Conservation (phyloP, 2,888 invertebrate species). For the Brenthis hecate region DNA sequence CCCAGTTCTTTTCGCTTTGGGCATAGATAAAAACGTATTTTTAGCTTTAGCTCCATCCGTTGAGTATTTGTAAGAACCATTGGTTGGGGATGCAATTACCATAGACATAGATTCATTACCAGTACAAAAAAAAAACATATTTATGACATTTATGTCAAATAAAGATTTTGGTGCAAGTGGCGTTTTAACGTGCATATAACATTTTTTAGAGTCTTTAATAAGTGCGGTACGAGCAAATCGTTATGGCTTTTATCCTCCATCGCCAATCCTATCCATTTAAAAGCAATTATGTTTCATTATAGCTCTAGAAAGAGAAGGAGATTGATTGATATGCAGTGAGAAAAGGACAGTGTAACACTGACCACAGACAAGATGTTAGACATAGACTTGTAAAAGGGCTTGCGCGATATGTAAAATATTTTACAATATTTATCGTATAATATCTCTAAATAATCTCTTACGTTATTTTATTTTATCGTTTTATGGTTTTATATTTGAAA, state of each 20-base stretch:
- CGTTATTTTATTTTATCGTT: no score
- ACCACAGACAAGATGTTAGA: conserved; percentile 53
- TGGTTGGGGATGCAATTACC: no score
- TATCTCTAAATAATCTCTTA: no score
- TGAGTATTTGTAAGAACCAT: no score
- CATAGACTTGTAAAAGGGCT: conserved; percentile 9
- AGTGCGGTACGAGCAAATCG: conserved; percentile 66
- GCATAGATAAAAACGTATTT: no score
- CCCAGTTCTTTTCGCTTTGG: no score
- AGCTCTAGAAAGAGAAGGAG: conserved; percentile 55
- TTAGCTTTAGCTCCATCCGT: no score
- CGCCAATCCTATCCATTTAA: conserved; percentile 80
- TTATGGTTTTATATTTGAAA: no score
- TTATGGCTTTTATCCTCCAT: conserved; percentile 64
- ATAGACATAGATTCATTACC: no score
- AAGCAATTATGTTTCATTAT: conserved; percentile 81
- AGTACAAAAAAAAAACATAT: no score
- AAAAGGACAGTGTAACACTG: conserved; percentile 51
- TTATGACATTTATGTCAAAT: no score
- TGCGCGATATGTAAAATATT: conserved; percentile 9
- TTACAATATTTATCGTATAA: conserved; percentile 3
- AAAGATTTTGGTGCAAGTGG: no score
- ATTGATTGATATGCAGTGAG: conserved; percentile 45
- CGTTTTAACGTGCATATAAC: conserved; percentile 63
- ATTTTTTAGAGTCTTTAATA: conserved; percentile 65